Conservation (phyloP, 2,888 invertebrate genomes). For the Temnothorax unifasciatus region DNA sequence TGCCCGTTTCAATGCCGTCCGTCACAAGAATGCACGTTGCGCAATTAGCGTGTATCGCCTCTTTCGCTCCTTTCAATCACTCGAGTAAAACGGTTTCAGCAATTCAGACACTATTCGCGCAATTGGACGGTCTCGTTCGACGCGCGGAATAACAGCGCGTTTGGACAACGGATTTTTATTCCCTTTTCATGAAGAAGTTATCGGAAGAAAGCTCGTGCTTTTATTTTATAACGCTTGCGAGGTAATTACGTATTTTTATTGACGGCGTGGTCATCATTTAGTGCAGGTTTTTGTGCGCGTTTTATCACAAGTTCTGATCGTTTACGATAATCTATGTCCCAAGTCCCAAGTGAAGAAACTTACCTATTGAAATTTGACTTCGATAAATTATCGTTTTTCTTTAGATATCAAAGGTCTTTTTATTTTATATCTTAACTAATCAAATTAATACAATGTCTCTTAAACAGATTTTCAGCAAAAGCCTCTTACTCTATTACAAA, state of each 20-base stretch:
- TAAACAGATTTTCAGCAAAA: not conserved
- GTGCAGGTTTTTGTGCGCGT: not conserved
- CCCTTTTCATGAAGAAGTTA: not conserved
- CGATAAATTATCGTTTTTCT: not conserved
- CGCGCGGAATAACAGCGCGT: not conserved
- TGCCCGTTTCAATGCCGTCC: constrained; percentile 74
- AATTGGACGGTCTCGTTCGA: not conserved
- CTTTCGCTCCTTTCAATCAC: constrained; percentile 11
- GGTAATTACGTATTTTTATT: constrained; percentile 1
- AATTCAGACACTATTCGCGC: constrained; percentile 33
- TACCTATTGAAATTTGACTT: not conserved
- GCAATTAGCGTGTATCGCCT: constrained; percentile 50
- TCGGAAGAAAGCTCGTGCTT: not conserved
- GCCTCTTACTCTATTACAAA: not conserved
- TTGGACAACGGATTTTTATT: not conserved
- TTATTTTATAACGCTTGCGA: not conserved
- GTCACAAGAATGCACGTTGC: constrained; percentile 54
- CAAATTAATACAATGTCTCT: not conserved
- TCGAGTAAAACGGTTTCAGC: constrained; percentile 10
- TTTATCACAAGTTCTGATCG: constrained; percentile 1
- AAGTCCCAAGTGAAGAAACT: not conserved
- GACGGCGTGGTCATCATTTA: not conserved
- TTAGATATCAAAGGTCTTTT: not conserved
- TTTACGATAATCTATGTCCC: not conserved
- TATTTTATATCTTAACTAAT: not conserved